Conservation (phyloP, 2,797 vertebrate genomes). For the Lepus oiostolus region DNA sequence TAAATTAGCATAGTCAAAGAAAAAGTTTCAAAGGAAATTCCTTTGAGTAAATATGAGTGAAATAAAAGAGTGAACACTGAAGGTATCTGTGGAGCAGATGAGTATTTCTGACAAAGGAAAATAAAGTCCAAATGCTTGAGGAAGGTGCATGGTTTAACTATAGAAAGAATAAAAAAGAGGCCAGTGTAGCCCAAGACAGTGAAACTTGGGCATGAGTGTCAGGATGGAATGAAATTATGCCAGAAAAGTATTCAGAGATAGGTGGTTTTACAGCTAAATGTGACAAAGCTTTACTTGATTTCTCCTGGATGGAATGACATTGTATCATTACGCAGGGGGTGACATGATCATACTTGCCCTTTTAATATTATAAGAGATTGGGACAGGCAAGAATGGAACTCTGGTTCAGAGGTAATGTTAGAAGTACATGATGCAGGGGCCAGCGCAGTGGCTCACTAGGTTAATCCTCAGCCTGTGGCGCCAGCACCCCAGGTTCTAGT, state of each 20-base stretch:
- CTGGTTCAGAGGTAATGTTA: neutral
- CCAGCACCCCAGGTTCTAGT: too few relatives aligned
- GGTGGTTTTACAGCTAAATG: neutral
- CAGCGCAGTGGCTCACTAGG: too few relatives aligned
- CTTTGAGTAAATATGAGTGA: too few relatives aligned
- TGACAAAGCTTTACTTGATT: neutral
- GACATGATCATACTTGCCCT: neutral
- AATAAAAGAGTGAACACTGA: neutral
- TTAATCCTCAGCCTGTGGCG: too few relatives aligned
- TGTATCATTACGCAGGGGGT: neutral
- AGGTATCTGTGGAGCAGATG: neutral
- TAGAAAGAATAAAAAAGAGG: neutral
- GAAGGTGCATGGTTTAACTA: neutral
- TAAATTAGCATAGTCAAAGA: neutral
- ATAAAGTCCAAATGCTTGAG: neutral
- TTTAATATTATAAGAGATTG: neutral
- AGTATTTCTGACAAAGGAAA: neutral
- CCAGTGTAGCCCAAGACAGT: neutral
- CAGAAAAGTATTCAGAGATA: neutral
- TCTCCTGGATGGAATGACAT: neutral
- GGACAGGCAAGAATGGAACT: neutral
- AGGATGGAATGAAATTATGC: neutral
- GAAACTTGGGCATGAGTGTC: neutral
- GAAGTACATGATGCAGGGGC: neutral
- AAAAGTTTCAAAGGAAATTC: neutral